Conservation (phyloP, 2,888 invertebrate genomes). For the Zhuqinia jingwanae region DNA sequence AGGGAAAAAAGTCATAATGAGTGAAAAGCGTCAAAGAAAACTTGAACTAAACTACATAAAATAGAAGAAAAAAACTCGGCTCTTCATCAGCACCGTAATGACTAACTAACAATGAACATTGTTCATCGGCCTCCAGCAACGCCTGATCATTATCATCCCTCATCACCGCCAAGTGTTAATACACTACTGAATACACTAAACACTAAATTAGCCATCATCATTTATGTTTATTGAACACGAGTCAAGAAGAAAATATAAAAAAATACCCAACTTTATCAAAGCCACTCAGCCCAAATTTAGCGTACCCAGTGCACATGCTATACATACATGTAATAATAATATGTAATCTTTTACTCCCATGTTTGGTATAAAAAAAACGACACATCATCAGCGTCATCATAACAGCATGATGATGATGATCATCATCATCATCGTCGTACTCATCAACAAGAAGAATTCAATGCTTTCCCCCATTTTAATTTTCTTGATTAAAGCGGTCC, state of each 20-base stretch:
- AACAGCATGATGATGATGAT: neutral
- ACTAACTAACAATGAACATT: constrained; percentile 66
- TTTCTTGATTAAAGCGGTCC: constrained; percentile 65
- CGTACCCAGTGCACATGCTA: too few species aligned
- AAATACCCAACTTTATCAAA: neutral
- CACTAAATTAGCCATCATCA: neutral
- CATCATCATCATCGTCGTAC: constrained; percentile 4
- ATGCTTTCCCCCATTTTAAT: constrained; percentile 62
- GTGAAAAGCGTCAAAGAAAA: constrained; percentile 45
- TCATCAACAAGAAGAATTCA: too few species aligned
- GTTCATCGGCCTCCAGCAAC: constrained; percentile 66
- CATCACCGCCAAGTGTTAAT: constrained; percentile 32
- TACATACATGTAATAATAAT: too few species aligned
- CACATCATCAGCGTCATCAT: constrained; percentile 54
- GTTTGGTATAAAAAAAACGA: constrained; percentile 8
- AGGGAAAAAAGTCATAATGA: constrained; percentile 39
- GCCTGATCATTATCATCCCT: constrained; percentile 48
- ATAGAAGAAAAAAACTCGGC: too few species aligned
- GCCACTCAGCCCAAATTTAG: too few species aligned
- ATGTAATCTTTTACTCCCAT: too few species aligned
- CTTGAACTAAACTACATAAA: constrained; percentile 4
- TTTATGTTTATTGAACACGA: constrained; percentile 24
- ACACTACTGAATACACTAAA: neutral
- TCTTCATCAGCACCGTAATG: constrained; percentile 53
- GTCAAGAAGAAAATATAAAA: constrained; percentile 13